Percentiles rank a stretch among this genome's conserved stretches.
Conservation (phyloP, 2,888 invertebrate species). For the Amphipoea oculea region DNA sequence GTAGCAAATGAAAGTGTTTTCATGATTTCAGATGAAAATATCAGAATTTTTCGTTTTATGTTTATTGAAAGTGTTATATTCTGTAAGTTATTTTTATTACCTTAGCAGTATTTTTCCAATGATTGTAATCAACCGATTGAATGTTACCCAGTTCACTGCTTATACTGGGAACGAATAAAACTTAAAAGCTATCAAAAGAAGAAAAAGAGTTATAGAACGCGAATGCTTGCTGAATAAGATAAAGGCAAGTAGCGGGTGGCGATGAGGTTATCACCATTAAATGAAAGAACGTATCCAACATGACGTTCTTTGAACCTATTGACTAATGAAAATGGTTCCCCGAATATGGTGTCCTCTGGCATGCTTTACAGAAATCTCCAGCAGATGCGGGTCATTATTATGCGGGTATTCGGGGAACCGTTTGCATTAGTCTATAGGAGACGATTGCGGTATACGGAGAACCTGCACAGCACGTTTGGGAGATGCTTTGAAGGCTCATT, state of each 20-base stretch:
- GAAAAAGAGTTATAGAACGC: neutral
- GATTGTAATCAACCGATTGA: neutral
- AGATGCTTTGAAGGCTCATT: no score
- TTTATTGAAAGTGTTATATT: slow-evolving; percentile 1
- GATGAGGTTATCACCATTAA: neutral
- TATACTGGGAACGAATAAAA: neutral
- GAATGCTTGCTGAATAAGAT: neutral
- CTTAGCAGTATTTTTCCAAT: neutral
- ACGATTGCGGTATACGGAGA: no score
- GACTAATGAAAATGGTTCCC: no score
- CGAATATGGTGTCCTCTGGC: no score
- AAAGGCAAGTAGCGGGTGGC: neutral
- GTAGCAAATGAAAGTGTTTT: slow-evolving; percentile 21
- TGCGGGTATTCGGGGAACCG: no score
- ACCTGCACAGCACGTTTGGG: no score
- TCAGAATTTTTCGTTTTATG: slow-evolving; percentile 15
- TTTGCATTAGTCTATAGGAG: no score
- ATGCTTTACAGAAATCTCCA: no score
- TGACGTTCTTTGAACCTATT: neutral
- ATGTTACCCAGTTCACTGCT: no score
- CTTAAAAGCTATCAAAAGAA: neutral
- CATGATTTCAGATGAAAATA: slow-evolving; percentile 6
- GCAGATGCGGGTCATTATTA: no score
- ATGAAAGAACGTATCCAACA: neutral
- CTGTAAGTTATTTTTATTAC: neutral